Conservation (phyloP, 2,797 vertebrate species). For the Diplodus sargus region DNA sequence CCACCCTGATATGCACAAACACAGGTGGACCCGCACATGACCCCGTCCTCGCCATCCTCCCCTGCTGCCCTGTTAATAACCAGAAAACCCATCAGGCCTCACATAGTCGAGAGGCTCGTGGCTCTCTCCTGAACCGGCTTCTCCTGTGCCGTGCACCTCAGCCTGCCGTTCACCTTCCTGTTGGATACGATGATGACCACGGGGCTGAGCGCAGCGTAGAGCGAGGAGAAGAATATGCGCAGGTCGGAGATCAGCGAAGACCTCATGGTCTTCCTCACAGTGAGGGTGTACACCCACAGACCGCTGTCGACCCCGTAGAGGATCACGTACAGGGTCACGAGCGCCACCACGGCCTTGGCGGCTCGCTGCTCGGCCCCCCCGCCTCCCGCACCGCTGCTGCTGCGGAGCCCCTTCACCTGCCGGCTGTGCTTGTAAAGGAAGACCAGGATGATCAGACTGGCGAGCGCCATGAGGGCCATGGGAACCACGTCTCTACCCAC, state of each 20-base stretch:
- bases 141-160: slow-evolving; percentile 66
- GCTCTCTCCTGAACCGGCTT: slow-evolving; percentile 46
- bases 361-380: slow-evolving; percentile 76
- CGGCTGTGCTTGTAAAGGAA: slow-evolving; percentile 82
- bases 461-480: slow-evolving; percentile 81
- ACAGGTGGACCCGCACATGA: slow-evolving; percentile 19
- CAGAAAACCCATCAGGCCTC: slow-evolving; percentile 31
- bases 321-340: slow-evolving; percentile 82
- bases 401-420: slow-evolving; percentile 75
- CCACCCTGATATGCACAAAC: slow-evolving; percentile 18
- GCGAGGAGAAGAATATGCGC: slow-evolving; percentile 83
- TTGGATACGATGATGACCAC: slow-evolving; percentile 83
- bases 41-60: slow-evolving; percentile 13
- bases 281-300: slow-evolving; percentile 86
- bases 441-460: slow-evolving; percentile 81
- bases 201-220: slow-evolving; percentile 85
- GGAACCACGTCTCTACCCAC: slow-evolving; percentile 83
- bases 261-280: slow-evolving; percentile 74
- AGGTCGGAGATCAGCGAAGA: slow-evolving; percentile 83
- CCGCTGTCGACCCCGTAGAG: slow-evolving; percentile 84
- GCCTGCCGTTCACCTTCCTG: slow-evolving; percentile 80
- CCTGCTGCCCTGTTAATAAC: slow-evolving; percentile 26
- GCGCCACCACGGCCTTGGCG: slow-evolving; percentile 78
- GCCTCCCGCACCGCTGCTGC: slow-evolving; percentile 27
- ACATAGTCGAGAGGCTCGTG: slow-evolving; percentile 46